phyloP scores from a whole-genome alignment of 2,113 vertebrate genomes.

The Otis tarda region DNA sequence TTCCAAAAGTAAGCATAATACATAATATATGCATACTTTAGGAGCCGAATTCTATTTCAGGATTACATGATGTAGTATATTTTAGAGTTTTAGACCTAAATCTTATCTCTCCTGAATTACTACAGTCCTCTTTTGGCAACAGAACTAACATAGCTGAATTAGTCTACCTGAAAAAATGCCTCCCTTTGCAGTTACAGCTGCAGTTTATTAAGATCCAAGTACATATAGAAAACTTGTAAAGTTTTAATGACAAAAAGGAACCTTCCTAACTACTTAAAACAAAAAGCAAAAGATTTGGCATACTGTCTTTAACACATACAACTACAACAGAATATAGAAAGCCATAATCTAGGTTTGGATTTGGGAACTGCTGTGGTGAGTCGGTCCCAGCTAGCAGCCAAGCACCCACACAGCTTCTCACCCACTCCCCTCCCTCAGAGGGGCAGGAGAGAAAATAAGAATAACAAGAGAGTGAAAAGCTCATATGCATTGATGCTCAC shows the following conservation, averaged over 20 bases:
- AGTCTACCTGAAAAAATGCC: neutral
- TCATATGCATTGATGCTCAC: too few species aligned
- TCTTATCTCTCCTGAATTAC: neutral
- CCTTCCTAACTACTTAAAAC: neutral
- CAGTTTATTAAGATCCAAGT: neutral
- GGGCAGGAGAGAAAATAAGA: neutral
- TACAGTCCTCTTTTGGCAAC: neutral
- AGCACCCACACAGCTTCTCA: neutral
- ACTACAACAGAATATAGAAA: neutral
- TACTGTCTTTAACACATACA: neutral
- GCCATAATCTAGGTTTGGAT: constrained; percentile 4
- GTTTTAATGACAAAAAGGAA: neutral
- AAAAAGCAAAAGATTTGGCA: neutral
- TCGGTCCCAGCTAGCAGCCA: neutral
- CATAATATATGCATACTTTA: neutral
- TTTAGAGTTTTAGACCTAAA: neutral
- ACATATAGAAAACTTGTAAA: neutral
- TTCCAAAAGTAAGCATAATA: neutral
- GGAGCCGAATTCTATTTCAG: neutral
- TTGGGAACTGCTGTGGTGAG: neutral
- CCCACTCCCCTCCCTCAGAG: neutral
- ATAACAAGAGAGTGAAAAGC: neutral
- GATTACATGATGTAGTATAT: neutral
- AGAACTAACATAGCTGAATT: neutral
- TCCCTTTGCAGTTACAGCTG: neutral